A percentile compares a stretch with the other conserved stretches of the same genome.
Conservation (phyloP, 1,140 invertebrate genomes). For the Aphelinus certus region DNA sequence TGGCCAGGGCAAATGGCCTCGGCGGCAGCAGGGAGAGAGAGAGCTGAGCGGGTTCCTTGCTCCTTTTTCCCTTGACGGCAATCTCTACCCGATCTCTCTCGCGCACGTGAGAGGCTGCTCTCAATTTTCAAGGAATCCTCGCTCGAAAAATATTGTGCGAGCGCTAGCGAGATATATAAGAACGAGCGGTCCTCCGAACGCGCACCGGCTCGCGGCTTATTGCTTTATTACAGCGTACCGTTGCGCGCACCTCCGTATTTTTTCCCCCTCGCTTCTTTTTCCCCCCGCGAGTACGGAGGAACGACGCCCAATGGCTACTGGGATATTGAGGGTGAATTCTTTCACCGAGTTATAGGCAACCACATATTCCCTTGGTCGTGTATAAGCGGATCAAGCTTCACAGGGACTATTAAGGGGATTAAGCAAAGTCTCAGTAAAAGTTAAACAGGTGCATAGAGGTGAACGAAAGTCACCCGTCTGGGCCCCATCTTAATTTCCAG, state of each 20-base stretch:
- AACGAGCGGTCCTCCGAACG: neutral
- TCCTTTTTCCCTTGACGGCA: conserved; percentile 36
- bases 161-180: too few relatives aligned
- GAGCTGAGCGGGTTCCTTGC: conserved; percentile 31
- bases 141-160: conserved; percentile 34
- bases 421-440: too few relatives aligned
- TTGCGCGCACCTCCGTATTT: neutral
- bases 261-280: neutral
- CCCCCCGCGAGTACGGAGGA: too few relatives aligned
- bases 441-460: too few relatives aligned
- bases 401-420: too few relatives aligned
- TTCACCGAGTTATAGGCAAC: too few relatives aligned
- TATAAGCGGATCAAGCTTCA: too few relatives aligned
- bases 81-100: conserved; percentile 40
- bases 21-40: conserved; percentile 34
- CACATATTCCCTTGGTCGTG: too few relatives aligned
- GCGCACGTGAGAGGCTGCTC: conserved; percentile 11
- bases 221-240: neutral
- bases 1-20: conserved; percentile 48
- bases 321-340: too few relatives aligned
- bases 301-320: too few relatives aligned
- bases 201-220: neutral
- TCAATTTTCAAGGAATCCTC: conserved; percentile 41
- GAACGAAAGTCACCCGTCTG: too few relatives aligned
- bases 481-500: too few relatives aligned